Evolutionary conservation across 1,140 invertebrate species (phyloP).

Genomic region (Drosophila virilis): DNA sequence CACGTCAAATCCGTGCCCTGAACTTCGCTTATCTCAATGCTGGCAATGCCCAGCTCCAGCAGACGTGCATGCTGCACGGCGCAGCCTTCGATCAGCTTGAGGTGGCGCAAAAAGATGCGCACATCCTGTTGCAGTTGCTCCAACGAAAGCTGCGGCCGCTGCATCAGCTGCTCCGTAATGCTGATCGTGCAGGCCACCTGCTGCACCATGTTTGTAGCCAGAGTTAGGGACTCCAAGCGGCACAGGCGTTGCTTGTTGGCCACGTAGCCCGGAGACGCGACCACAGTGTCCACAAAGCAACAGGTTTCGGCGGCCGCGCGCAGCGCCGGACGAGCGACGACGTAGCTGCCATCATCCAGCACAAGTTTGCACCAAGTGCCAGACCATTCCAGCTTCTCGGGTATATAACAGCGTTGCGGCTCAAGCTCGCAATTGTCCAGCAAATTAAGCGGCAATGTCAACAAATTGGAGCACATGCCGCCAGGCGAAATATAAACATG

Average conservation of each 20-base stretch:
- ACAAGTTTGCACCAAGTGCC: constrained; percentile 56
- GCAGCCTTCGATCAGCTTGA: constrained; percentile 48
- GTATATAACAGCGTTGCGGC: constrained; percentile 52
- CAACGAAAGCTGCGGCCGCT: constrained; percentile 18
- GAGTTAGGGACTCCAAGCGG: constrained; percentile 14
- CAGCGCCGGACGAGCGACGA: constrained; percentile 48
- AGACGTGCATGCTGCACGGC: constrained; percentile 41
- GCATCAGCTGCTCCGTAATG: constrained; percentile 41
- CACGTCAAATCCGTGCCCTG: not conserved
- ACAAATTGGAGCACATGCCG: constrained; percentile 45
- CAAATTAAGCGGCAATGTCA: constrained; percentile 50
- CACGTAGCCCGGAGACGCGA: constrained; percentile 33
- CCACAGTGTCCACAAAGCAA: constrained; percentile 64
- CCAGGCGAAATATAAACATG: constrained; percentile 18
- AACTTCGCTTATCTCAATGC: constrained; percentile 44
- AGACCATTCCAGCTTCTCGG: not conserved
- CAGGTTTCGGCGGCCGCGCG: constrained; percentile 53
- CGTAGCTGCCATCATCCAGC: constrained; percentile 43
- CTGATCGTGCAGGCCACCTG: constrained; percentile 45
- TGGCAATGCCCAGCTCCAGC: constrained; percentile 51
- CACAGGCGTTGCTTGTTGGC: constrained; percentile 27
- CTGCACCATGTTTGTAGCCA: not conserved
- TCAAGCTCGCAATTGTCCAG: constrained; percentile 42
- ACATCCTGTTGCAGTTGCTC: constrained; percentile 44
- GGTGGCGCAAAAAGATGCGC: constrained; percentile 43